phyloP scores from a whole-genome alignment of 2,797 vertebrate genomes.

The Macropus fuliginosus region DNA sequence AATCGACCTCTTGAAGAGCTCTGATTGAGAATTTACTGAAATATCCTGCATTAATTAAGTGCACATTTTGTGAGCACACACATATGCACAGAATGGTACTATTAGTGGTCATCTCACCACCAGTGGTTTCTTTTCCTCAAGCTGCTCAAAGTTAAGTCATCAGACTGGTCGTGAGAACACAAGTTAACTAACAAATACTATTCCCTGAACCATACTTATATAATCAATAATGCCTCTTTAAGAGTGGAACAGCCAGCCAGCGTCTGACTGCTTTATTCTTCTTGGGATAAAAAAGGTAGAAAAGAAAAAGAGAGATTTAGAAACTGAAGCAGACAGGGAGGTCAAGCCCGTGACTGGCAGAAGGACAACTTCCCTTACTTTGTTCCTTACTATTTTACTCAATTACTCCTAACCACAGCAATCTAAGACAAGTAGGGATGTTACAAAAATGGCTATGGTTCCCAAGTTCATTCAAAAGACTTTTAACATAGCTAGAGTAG shows the following conservation, averaged over 20 bases:
- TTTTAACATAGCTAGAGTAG: fast-evolving
- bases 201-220: constrained; percentile 43
- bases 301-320: neutral
- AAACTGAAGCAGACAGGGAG: neutral
- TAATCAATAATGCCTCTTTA: constrained; percentile 49
- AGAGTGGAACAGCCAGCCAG: neutral
- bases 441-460: neutral
- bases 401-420: neutral
- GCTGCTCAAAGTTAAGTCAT: constrained; percentile 48
- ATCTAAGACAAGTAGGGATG: neutral
- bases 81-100: neutral
- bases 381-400: neutral
- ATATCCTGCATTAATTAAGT: neutral
- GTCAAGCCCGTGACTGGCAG: neutral
- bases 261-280: neutral
- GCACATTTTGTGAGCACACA: neutral
- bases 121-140: constrained; percentile 49
- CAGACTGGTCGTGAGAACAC: constrained; percentile 21
- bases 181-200: constrained; percentile 63
- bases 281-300: neutral
- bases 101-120: neutral
- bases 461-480: neutral
- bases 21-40: constrained; percentile 43
- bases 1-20: neutral
- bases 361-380: neutral